Evolutionary conservation across 2,113 vertebrate genomes (phyloP).

Genomic region (Charina bottae): DNA sequence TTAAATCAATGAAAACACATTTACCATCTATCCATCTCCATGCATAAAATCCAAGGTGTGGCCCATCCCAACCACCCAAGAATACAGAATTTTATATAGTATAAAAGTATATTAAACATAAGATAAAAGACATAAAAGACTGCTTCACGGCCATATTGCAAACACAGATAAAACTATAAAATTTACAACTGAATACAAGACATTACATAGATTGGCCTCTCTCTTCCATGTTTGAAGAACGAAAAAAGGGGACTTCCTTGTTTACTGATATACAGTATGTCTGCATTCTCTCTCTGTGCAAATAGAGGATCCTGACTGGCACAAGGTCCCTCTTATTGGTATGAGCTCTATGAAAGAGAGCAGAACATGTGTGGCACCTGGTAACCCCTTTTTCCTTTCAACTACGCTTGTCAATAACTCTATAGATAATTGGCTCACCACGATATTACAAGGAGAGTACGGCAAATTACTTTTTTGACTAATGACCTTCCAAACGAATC

Average conservation of each 20-base stretch:
- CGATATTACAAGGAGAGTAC: not conserved
- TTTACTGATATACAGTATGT: not conserved
- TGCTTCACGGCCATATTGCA: too few species aligned
- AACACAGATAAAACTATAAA: too few species aligned
- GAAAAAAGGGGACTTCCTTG: not conserved
- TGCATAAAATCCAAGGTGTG: too few species aligned
- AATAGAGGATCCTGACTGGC: not conserved
- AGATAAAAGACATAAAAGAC: too few species aligned
- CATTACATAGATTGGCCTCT: too few species aligned
- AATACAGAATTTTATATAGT: too few species aligned
- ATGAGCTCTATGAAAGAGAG: not conserved
- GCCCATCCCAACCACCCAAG: too few species aligned
- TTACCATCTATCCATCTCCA: too few species aligned
- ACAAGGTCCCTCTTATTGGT: not conserved
- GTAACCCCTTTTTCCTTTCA: not conserved
- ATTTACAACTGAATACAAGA: too few species aligned
- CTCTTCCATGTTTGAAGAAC: not conserved
- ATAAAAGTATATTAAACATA: too few species aligned
- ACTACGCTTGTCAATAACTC: not conserved
- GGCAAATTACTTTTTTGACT: not conserved
- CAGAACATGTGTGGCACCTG: not conserved
- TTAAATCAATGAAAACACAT: too few species aligned
- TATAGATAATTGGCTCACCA: not conserved
- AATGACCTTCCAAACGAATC: not conserved
- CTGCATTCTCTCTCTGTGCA: not conserved